Conservation (phyloP, 2,888 invertebrate genomes). For the Pecten maximus region DNA sequence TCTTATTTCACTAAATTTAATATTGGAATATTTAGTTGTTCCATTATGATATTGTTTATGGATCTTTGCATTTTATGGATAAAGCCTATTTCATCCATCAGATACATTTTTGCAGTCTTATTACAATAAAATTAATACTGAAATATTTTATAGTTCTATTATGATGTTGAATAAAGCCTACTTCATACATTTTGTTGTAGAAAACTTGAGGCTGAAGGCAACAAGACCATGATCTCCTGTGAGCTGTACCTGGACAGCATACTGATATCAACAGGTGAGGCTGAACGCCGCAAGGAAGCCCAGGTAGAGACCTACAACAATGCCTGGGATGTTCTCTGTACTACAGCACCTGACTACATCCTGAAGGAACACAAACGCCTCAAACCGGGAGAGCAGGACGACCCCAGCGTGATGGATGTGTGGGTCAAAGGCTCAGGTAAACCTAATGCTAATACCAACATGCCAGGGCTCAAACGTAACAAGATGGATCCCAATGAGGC, state of each 20-base stretch:
- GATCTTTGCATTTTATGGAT: no score
- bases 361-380: constrained; percentile 63
- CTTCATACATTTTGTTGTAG: neutral
- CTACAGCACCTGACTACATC: constrained; percentile 58
- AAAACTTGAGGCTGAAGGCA: constrained; percentile 39
- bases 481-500: constrained; percentile 49
- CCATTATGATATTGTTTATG: no score
- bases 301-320: constrained; percentile 62
- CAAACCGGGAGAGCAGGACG: constrained; percentile 60
- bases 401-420: constrained; percentile 65
- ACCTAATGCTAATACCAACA: constrained; percentile 67
- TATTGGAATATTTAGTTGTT: neutral
- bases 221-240: constrained; percentile 52
- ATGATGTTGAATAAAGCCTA: no score
- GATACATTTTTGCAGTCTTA: no score
- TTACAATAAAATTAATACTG: neutral
- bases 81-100: no score
- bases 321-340: constrained; percentile 64
- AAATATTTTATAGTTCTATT: no score
- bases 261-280: constrained; percentile 65
- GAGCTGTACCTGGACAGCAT: constrained; percentile 71
- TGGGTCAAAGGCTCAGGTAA: constrained; percentile 64
- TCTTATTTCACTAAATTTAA: neutral
- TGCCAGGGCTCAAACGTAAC: constrained; percentile 60
- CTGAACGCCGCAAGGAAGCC: constrained; percentile 58